Evolutionary conservation across 2,797 vertebrate species (phyloP), one percentile per base, ranked within the genome.

Genomic region (Bufotes viridis): DNA sequence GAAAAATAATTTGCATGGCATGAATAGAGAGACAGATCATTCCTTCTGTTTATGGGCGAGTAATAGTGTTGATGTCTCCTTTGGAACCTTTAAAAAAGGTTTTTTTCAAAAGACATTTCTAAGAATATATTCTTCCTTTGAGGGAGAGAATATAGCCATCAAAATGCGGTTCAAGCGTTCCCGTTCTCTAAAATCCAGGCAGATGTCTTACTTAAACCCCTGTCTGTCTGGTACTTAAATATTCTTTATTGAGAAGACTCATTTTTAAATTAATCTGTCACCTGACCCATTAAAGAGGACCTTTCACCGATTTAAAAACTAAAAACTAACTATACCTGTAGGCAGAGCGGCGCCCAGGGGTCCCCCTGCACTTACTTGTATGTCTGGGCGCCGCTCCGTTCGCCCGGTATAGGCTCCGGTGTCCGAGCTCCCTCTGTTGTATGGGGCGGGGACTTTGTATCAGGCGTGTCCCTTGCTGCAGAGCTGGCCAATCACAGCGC

Each of bases 1-100:
- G 42, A 26, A 76, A 80, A 29, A 85, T 82, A n/a, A 85, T 82
- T 85, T 85, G 58, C 83, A 85, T 88, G 74, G 8, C 15, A 57
- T 82, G 34, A 87, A 58, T 87, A 58, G 67, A 29, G 58, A 65
- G 69, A 82, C 72, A 14, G 34, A 76, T 78, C 57, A 76, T 78
- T 81, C 57, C 55, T 60, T 15, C 67, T 60, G 79, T 81, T 87
- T 34, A 74, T 81, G 7, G n/a, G 3, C 17, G 8, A 34, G 34
- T 65, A 67, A 84, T 63, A 76, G 24, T 76, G 70, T 75, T 65
- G 70, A 12, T 86, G 18, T 53, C 15, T 78, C 67, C 49, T 53
- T 78, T 75, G 22, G 69, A 75, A 12, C 49, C 55, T 84, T 84
- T 63, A 18, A 57, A 26, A 69, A 69, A 26, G 20, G 12, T 13